Conservation (phyloP, 2,797 vertebrate genomes). For the Poecile montanus region DNA sequence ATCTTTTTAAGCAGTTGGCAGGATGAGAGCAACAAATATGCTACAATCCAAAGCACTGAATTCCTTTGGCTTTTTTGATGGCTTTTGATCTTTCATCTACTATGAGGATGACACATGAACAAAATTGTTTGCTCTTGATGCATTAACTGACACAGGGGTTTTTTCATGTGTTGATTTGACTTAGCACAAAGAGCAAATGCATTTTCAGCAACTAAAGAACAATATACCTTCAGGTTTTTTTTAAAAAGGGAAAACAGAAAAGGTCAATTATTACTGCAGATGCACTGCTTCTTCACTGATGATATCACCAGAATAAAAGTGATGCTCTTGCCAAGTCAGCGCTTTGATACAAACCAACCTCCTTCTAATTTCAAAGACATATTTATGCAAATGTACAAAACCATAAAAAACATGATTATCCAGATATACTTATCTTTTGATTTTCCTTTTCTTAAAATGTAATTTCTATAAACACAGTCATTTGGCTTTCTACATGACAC, state of each 20-base stretch:
- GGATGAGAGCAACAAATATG: background rate
- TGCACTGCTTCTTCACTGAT: background rate
- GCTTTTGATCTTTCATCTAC: background rate
- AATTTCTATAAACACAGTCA: background rate
- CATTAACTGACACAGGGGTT: rapidly evolving
- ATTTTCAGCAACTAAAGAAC: background rate
- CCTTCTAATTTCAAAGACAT: background rate
- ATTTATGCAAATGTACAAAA: background rate
- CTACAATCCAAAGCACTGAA: background rate
- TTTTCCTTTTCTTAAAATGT: background rate
- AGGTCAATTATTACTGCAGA: constrained; percentile 4
- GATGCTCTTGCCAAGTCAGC: background rate
- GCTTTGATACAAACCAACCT: background rate
- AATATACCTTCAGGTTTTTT: background rate
- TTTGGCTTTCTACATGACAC: background rate
- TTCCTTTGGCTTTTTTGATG: background rate
- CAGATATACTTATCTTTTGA: background rate
- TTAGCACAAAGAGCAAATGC: background rate
- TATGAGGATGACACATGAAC: background rate
- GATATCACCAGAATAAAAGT: background rate
- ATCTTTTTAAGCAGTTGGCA: background rate
- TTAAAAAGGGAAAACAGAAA: background rate
- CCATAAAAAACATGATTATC: background rate
- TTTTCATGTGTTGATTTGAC: constrained; percentile 3
- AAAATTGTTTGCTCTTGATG: background rate